Evolutionary conservation across 1,140 invertebrate species (phyloP), one percentile per base, ranked within the genome.

Genomic region (Scaptomyza graminum): DNA sequence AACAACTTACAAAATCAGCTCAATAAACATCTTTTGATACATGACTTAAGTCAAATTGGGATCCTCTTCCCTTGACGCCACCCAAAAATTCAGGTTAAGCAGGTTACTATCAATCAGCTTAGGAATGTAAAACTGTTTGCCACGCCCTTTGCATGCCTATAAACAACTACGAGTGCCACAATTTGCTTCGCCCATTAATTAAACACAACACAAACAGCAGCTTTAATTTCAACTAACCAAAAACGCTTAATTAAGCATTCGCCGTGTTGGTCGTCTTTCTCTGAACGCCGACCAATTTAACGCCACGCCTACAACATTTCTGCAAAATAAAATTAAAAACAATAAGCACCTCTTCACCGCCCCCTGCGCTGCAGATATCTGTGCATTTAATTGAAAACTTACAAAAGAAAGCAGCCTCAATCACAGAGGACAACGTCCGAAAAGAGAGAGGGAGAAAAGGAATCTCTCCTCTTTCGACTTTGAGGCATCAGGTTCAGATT

Each of bases 331-430:
- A 85, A 87, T 85, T 87, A 82, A 88, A 87, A 88, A 82, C 74
- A 73, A 79, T 70, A 73, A 56, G 50, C 8, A 37, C 15, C 15
- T 47, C 13, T 5, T 3, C 47, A 25, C 22, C 47, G 7, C 12
- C 5, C 12, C 12, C 37, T n/a, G 9, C 37, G 11, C 25, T 46
- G 71, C 68, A 71, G 68, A 78, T 76, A 85, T 87, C 78, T 82
- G 74, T 70, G 71, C 75, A 79, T 88, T 88, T 88, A 88, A 87
- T 87, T 87, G 82, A 87, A 34, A 88, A 79, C 71, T 70, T 76
- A 64, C 57, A 49, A 62, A 34, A 49, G 25, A 57, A 15, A 3
- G 46, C 47, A 49, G 51, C 55, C 68, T 50, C 80, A 79, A 76
- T 73, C 62, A 9, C 43, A 37, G 12, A 31, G 28, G 28, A 31